Percentiles rank a stretch among this genome's conserved stretches.
Evolutionary conservation across 2,797 vertebrate species (phyloP).

Genomic region (Enteromius paludinosus): DNA sequence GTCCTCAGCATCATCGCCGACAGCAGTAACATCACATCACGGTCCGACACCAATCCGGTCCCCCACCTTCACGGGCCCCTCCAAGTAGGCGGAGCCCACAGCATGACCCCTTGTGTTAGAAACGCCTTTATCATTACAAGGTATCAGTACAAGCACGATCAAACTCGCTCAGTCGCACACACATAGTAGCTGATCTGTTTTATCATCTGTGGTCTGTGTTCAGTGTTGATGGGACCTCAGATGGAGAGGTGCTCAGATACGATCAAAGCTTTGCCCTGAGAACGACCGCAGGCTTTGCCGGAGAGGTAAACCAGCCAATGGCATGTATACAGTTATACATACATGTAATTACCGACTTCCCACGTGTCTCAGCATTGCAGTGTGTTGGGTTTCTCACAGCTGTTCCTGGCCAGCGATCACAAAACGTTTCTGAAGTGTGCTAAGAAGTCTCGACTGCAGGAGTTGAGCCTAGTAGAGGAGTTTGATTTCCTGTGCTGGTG

Average conservation of each 20-base stretch:
- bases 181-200: background rate
- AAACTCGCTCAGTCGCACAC: background rate
- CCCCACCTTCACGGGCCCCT: conserved; percentile 71
- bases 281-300: conserved; percentile 79
- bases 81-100: conserved; percentile 75
- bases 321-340: background rate
- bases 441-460: conserved; percentile 85
- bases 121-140: conserved; percentile 86
- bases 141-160: conserved; percentile 67
- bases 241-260: conserved; percentile 78
- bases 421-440: conserved; percentile 81
- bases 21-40: conserved; percentile 63
- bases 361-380: background rate
- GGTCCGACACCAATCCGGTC: conserved; percentile 3
- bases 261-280: conserved; percentile 87
- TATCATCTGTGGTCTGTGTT: conserved; percentile 52
- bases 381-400: conserved; percentile 69
- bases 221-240: conserved; percentile 79
- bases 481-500: conserved; percentile 82
- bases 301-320: conserved; percentile 77
- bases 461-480: conserved; percentile 80
- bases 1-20: conserved; percentile 81
- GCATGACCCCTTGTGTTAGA: conserved; percentile 72
- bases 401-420: conserved; percentile 88
- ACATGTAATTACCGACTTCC: background rate